phyloP scores from a whole-genome alignment of 2,888 invertebrate species.

The Opisthograptis luteolata region DNA sequence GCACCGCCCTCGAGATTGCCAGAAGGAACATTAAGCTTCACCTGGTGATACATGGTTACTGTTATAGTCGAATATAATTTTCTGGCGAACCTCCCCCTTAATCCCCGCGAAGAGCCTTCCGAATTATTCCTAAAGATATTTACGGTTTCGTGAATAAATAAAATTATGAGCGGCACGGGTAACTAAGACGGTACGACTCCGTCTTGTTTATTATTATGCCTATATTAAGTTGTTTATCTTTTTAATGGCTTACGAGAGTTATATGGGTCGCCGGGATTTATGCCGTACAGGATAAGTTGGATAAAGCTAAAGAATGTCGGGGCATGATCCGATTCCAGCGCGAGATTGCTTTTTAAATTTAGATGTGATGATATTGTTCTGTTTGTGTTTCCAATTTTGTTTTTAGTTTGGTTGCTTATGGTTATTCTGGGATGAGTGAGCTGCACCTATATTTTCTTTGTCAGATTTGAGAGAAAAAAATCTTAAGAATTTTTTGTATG shows the following conservation, averaged over 20 bases:
- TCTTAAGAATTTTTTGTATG: background rate
- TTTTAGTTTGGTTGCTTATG: conserved; percentile 45
- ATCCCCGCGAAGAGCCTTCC: conserved; percentile 82
- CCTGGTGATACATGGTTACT: conserved; percentile 85
- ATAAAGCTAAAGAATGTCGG: conserved; percentile 73
- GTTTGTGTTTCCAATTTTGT: conserved; percentile 47
- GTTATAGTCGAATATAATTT: conserved; percentile 85
- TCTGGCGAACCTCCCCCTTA: conserved; percentile 81
- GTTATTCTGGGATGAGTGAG: conserved; percentile 12
- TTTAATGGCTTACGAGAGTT: conserved; percentile 80
- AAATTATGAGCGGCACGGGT: conserved; percentile 77
- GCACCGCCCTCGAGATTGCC: conserved; percentile 82
- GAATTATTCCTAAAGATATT: conserved; percentile 83
- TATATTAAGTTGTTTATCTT: conserved; percentile 85
- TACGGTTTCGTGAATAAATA: conserved; percentile 84
- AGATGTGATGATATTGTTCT: conserved; percentile 74
- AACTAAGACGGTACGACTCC: conserved; percentile 68
- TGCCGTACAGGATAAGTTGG: conserved; percentile 73
- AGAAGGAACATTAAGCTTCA: conserved; percentile 81
- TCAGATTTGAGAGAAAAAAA: background rate
- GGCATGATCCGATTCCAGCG: conserved; percentile 65
- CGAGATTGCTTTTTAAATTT: conserved; percentile 82
- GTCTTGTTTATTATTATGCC: conserved; percentile 81
- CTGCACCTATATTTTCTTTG: background rate
- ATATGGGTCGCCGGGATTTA: conserved; percentile 80